Base-by-base conservation (phyloP, 2,797 vertebrate genomes). In the Thamnophis elegans region DNA sequence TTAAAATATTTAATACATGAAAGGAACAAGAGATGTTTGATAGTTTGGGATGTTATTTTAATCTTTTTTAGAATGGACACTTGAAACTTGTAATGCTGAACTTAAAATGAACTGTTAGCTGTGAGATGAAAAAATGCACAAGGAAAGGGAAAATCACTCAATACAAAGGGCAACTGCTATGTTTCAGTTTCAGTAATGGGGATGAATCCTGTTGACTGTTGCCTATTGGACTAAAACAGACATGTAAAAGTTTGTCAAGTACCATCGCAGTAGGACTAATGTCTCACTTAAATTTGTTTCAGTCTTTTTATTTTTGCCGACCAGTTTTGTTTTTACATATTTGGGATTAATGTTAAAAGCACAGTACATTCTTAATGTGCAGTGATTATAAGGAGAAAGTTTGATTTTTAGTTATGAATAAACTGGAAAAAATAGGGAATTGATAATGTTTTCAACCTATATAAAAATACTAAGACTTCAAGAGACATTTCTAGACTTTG, bases 401-500 rank as follows among this genome's bases (percentile, higher is more conserved):
- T 93, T 85, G 58, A 18, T 42, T 55, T 92, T 89, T 82, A 91
- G 51, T 73, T 65, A 5, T 85, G 88, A 58, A 68, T 92, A 92
- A n/a, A 20, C 47, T 87, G 92, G 90, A 36, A 18, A 96, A 55
- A 32, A 82, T 90, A 56, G 56, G 22, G 85, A 7, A 0, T 28
- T 14, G 6, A 91, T 94, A 55, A 87, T 58, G 10, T 51, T 1
- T 95, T 92, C 89, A 90, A 85, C 73, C 53, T 95, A 91, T 78
- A 7, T 92, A 93, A 95, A 94, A 90, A 1, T 47, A 26, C 0
- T 4, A 91, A 91, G 22, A 55, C 92, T 94, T 94, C 94, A 95
- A 88, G 92, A 94, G 93, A 94, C 96, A 95, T 96, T 93, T 97
- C 96, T 90, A 32, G 95, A 95, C 93, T 96, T 97, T 92, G 95